A percentile compares a stretch with the other conserved stretches of the same genome.
phyloP scores from a whole-genome alignment of 2,113 vertebrate genomes.

The Hydrolagus affinis region DNA sequence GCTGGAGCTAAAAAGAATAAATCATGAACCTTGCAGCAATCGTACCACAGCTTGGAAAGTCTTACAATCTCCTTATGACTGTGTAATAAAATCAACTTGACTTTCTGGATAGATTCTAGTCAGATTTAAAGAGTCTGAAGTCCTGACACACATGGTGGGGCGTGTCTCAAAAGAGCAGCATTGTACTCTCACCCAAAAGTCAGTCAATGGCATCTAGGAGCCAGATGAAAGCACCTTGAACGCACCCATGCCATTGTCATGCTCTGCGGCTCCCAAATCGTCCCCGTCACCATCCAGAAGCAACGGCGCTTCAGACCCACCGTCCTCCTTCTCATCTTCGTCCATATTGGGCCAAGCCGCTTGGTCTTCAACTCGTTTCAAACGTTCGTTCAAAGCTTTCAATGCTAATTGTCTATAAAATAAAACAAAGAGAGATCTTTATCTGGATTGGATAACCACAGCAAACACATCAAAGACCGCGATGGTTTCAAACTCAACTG shows the following conservation, averaged over 20 bases:
- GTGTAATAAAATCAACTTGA: not conserved
- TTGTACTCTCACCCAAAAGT: not conserved
- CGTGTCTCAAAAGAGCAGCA: not conserved
- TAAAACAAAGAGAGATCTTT: not conserved
- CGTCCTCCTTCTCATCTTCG: slow-evolving; percentile 86
- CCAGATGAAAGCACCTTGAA: slow-evolving; percentile 23
- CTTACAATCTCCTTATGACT: slow-evolving; percentile 6
- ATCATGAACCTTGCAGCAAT: not conserved
- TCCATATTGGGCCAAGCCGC: slow-evolving; percentile 95
- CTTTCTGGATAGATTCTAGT: slow-evolving; percentile 11
- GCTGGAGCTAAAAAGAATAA: slow-evolving; percentile 13
- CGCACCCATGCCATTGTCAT: slow-evolving; percentile 36
- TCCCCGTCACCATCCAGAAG: slow-evolving; percentile 50
- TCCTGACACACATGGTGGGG: not conserved
- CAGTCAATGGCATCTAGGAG: slow-evolving; percentile 4
- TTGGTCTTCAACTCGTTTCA: slow-evolving; percentile 91
- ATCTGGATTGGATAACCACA: not conserved
- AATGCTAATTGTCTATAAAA: slow-evolving; percentile 79
- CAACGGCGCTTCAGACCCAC: slow-evolving; percentile 55
- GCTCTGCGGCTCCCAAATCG: slow-evolving; percentile 38
- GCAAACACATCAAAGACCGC: not conserved
- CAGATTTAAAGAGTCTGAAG: slow-evolving; percentile 1
- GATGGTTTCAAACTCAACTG: not conserved
- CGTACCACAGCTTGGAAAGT: slow-evolving; percentile 10
- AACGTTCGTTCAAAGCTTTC: slow-evolving; percentile 89